phyloP scores from a whole-genome alignment of 30 jellyfish, hydroid and myxozoan species.

The Clytia hemisphaerica region DNA sequence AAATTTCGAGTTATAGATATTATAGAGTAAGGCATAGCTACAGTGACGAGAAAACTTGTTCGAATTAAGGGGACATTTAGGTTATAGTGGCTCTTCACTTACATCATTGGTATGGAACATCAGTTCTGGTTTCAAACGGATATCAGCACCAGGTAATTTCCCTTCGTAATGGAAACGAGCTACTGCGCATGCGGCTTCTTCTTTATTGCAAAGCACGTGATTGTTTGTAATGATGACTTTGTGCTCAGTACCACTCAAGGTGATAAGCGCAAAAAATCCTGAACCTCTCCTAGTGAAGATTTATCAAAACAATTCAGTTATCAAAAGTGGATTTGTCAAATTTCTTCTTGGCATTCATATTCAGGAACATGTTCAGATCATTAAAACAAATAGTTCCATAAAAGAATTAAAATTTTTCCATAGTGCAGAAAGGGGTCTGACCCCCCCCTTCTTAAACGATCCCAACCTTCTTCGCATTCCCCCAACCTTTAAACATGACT shows the following conservation, averaged over 20 bases:
- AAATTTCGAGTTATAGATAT: too few species aligned
- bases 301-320: background rate
- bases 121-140: slow-evolving; percentile 48
- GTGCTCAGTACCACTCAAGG: slow-evolving; percentile 35
- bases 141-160: slow-evolving; percentile 41
- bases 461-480: too few species aligned
- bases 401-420: too few species aligned
- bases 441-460: too few species aligned
- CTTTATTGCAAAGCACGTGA: slow-evolving; percentile 59
- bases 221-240: slow-evolving; percentile 65
- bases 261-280: slow-evolving; percentile 66
- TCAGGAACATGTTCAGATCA: too few species aligned
- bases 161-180: slow-evolving; percentile 88
- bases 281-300: slow-evolving; percentile 60
- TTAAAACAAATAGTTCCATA: too few species aligned
- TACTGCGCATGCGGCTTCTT: slow-evolving; percentile 48
- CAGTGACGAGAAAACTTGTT: too few species aligned
- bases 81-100: background rate
- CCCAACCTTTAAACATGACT: too few species aligned
- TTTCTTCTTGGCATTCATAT: too few species aligned
- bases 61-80: too few species aligned
- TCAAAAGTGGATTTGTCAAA: too few species aligned
- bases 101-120: slow-evolving; percentile 67
- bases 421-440: too few species aligned
- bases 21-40: background rate